Evolutionary conservation across 2,888 invertebrate genomes (phyloP).

Genomic region (Phrixothrix hirtus): DNA sequence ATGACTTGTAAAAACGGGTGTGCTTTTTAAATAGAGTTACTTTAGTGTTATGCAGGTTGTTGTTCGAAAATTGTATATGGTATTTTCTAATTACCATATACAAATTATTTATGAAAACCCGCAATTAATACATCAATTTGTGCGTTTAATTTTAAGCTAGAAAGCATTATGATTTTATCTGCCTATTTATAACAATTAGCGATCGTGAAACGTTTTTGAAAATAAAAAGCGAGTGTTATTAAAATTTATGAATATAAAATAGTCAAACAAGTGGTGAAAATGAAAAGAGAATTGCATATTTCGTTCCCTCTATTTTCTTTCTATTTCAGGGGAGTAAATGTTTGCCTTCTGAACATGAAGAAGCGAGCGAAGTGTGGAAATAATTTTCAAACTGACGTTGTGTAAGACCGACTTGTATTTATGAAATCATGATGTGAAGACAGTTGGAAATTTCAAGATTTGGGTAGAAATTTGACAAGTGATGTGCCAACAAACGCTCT

Average conservation of each 20-base stretch:
- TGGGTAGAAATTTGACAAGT: slow-evolving; percentile 29
- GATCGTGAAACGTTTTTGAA: not conserved
- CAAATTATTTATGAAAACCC: too few relatives aligned
- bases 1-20: too few relatives aligned
- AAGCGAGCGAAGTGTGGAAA: slow-evolving; percentile 37
- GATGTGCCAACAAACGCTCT: slow-evolving; percentile 6
- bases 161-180: not conserved
- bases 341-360: slow-evolving; percentile 41
- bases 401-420: slow-evolving; percentile 42
- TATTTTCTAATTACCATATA: too few relatives aligned
- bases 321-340: slow-evolving; percentile 50
- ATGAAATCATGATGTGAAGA: slow-evolving; percentile 41
- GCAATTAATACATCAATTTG: too few relatives aligned
- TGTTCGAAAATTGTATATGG: too few relatives aligned
- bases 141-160: too few relatives aligned
- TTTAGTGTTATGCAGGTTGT: too few relatives aligned
- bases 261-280: slow-evolving; percentile 41
- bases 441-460: slow-evolving; percentile 21
- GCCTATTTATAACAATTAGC: not conserved
- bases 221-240: not conserved
- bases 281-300: slow-evolving; percentile 42
- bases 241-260: slow-evolving; percentile 27
- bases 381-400: slow-evolving; percentile 48
- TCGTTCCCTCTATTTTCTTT: slow-evolving; percentile 51
- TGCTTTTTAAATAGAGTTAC: too few relatives aligned